phyloP scores from a whole-genome alignment of 2,113 vertebrate species.

The Callithrix jacchus region DNA sequence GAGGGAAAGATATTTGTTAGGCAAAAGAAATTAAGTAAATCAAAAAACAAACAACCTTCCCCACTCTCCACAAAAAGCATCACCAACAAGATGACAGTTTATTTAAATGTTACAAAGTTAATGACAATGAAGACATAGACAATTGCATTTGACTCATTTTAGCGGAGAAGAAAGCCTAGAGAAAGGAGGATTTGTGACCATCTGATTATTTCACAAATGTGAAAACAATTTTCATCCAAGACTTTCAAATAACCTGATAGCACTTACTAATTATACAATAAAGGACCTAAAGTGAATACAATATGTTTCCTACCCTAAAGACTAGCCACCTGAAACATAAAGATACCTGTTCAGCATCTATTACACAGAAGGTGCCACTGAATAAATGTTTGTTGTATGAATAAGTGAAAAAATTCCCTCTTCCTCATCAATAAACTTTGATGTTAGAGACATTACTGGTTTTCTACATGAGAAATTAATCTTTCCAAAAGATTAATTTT shows the following conservation, averaged over 20 bases:
- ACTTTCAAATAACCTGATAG: neutral
- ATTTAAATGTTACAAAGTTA: neutral
- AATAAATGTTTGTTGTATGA: neutral
- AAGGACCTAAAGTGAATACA: neutral
- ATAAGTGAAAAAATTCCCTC: neutral
- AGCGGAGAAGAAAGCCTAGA: neutral
- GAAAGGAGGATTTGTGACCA: neutral
- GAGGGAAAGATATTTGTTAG: neutral
- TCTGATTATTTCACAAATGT: neutral
- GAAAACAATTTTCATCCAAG: neutral
- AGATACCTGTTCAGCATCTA: neutral
- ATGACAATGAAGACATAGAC: neutral
- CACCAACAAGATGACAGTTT: neutral
- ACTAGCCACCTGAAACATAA: neutral
- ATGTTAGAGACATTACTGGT: neutral
- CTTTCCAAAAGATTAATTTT: neutral
- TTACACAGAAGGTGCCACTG: neutral
- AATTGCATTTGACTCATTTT: neutral
- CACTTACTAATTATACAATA: conserved; percentile 9
- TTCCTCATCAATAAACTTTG: neutral
- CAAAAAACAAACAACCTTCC: neutral
- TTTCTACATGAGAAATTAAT: neutral
- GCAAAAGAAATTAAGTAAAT: neutral
- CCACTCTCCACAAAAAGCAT: neutral
- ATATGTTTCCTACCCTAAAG: neutral